A percentile compares a stretch with the other conserved stretches of the same genome.
These are phyloP conservation scores for Lepidocolaptes lacrymiger DNA, from an alignment of 2,797 vertebrate species.

Conservation along the genomic window DNA sequence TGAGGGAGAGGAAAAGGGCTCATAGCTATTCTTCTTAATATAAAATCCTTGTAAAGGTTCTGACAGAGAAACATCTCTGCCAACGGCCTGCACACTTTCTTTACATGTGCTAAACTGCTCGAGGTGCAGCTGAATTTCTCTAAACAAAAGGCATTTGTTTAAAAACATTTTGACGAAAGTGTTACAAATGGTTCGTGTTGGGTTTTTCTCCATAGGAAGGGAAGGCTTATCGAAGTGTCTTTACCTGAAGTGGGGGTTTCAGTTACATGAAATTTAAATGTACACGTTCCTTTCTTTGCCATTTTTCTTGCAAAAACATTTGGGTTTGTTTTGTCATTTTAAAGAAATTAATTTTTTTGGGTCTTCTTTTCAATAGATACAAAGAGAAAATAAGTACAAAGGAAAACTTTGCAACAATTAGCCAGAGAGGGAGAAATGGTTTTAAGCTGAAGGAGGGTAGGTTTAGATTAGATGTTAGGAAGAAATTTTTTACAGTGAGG, in stretches of 20 bases:
- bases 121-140: slow-evolving; percentile 41
- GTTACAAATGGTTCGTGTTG: neutral
- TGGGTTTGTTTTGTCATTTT: neutral
- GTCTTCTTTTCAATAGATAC: neutral
- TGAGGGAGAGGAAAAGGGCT: neutral
- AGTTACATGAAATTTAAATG: neutral
- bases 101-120: slow-evolving; percentile 16
- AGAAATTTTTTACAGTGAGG: neutral
- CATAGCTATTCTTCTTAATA: neutral
- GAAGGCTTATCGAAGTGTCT: neutral
- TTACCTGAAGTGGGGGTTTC: neutral
- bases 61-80: neutral
- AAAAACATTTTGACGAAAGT: slow-evolving; percentile 9
- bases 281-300: rapidly evolving
- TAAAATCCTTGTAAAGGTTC: neutral
- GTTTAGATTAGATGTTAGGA: neutral
- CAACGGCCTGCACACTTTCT: neutral
- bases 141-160: slow-evolving; percentile 57
- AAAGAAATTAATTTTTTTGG: neutral
- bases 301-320: neutral
- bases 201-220: neutral
- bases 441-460: neutral
- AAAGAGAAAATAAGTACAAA: neutral
- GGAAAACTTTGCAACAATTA: neutral
- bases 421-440: neutral